phyloP scores from a whole-genome alignment of 2,888 invertebrate genomes.

The Chymomyza caudatula region DNA sequence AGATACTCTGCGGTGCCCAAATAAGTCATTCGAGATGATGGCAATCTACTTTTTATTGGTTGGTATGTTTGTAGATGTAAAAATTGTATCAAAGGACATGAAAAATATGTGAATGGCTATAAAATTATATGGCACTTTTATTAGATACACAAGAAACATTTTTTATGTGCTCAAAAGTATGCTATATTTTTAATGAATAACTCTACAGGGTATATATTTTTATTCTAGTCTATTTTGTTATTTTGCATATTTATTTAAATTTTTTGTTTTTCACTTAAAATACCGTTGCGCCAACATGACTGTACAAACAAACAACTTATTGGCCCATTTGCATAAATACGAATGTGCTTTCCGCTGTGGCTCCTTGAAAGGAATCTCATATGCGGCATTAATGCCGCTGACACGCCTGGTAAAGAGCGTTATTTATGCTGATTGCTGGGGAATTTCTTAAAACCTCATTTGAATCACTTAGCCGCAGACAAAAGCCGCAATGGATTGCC shows the following conservation, averaged over 20 bases:
- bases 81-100: too few species aligned
- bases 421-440: background rate
- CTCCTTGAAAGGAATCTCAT: background rate
- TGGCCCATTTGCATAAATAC: background rate
- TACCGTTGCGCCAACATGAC: background rate
- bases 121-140: background rate
- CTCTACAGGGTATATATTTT: background rate
- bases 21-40: too few species aligned
- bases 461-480: background rate
- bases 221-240: background rate
- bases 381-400: background rate
- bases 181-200: background rate
- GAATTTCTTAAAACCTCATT: conserved; percentile 1
- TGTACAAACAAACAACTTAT: background rate
- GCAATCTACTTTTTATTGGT: too few species aligned
- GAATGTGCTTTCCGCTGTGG: background rate
- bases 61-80: too few species aligned
- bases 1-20: too few species aligned
- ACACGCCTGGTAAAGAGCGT: background rate
- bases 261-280: background rate
- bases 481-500: background rate
- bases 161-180: background rate
- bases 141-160: too few species aligned
- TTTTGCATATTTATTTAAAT: background rate
- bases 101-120: too few species aligned